Evolutionary conservation across 2,888 invertebrate genomes (phyloP).

Genomic region (Hermaeophaga mercurialis): DNA sequence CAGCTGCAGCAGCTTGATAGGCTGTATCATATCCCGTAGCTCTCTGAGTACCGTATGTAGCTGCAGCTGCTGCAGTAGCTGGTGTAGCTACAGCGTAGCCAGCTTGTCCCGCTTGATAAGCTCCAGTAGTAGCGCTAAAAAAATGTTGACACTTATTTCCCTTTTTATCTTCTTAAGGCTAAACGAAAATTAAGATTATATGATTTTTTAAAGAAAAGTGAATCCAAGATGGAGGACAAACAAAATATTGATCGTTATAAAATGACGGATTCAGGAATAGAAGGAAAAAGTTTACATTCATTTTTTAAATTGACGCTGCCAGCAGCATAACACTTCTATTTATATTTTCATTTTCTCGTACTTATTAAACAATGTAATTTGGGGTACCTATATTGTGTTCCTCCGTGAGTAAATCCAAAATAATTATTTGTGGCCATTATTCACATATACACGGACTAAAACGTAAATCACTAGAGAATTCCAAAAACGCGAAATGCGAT

Average conservation of each 20-base stretch:
- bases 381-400: slow-evolving; percentile 88
- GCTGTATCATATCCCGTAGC: slow-evolving; percentile 84
- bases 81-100: slow-evolving; percentile 84
- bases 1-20: slow-evolving; percentile 80
- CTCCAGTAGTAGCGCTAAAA: slow-evolving; percentile 69
- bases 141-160: too few species aligned
- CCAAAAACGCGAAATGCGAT: slow-evolving; percentile 3
- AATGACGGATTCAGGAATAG: neutral
- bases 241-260: slow-evolving; percentile 16
- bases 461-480: slow-evolving; percentile 7
- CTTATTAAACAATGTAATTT: too few species aligned
- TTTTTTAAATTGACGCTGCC: too few species aligned
- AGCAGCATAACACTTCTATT: too few species aligned
- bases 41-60: slow-evolving; percentile 83
- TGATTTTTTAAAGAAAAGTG: neutral
- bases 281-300: neutral
- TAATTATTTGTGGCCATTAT: slow-evolving; percentile 89
- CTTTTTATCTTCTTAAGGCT: too few species aligned
- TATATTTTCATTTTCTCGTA: too few species aligned
- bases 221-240: neutral
- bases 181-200: too few species aligned
- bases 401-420: slow-evolving; percentile 92
- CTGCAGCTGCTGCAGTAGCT: slow-evolving; percentile 72
- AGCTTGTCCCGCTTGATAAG: slow-evolving; percentile 82
- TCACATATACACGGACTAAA: slow-evolving; percentile 44